Percentiles rank a stretch among this genome's conserved stretches.
These are phyloP conservation scores for Dryobates pubescens DNA, from an alignment of 2,797 vertebrate genomes.

Conservation along the genomic window DNA sequence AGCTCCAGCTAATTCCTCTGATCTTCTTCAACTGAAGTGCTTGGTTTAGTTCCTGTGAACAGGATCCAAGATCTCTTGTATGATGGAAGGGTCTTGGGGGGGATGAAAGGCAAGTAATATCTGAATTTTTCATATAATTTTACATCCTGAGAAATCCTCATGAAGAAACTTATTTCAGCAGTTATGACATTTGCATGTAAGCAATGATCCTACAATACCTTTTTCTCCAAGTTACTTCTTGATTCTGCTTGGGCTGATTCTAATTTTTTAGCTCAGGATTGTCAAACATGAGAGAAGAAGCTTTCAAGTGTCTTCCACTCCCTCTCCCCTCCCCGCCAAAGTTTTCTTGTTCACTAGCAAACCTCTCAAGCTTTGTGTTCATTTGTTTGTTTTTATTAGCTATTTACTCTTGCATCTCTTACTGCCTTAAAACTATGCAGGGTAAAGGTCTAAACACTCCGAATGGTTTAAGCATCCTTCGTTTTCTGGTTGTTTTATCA, in stretches of 20 bases:
- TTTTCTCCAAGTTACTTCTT: neutral
- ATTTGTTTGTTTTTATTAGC: neutral
- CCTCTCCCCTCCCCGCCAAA: neutral
- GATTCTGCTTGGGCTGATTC: neutral
- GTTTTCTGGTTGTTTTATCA: neutral
- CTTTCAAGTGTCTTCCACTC: neutral
- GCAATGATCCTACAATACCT: neutral
- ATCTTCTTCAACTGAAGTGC: neutral
- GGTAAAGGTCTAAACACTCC: neutral
- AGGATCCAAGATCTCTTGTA: neutral
- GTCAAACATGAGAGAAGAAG: neutral
- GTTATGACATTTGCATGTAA: neutral
- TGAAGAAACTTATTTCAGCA: neutral
- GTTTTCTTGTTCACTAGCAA: neutral
- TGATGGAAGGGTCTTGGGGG: neutral
- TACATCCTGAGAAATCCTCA: neutral
- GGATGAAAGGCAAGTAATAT: neutral
- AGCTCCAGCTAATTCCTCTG: neutral
- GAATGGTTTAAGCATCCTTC: neutral
- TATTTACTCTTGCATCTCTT: neutral
- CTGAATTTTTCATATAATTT: neutral
- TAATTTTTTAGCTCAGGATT: neutral
- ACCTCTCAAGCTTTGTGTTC: neutral
- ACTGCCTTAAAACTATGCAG: neutral
- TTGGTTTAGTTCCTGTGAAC: neutral